These are phyloP conservation scores for Tyria jacobaeae DNA, from an alignment of 2,888 invertebrate genomes.

Conservation along the genomic window DNA sequence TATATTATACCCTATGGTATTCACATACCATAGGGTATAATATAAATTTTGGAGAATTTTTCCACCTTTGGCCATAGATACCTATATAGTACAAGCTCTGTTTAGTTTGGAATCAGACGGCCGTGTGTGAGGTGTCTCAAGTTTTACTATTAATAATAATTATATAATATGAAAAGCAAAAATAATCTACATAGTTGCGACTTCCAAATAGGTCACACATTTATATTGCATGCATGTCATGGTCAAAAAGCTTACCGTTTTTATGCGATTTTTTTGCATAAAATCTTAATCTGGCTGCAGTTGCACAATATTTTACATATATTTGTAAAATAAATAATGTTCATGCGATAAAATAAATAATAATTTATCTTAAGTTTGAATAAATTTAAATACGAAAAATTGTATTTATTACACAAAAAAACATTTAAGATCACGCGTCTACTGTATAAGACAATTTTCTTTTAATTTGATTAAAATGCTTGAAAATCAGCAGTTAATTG, in stretches of 20 bases:
- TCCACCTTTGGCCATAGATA: too few species aligned
- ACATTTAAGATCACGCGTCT: too few species aligned
- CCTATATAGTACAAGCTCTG: too few species aligned
- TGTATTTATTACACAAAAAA: neutral
- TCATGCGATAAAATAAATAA: neutral
- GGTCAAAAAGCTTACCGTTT: neutral
- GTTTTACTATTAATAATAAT: too few species aligned
- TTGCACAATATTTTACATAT: neutral
- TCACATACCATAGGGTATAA: too few species aligned
- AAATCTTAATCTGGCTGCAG: neutral
- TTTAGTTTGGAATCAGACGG: too few species aligned
- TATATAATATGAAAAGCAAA: neutral
- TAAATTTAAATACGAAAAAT: neutral
- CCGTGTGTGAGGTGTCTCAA: too few species aligned
- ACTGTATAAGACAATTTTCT: too few species aligned
- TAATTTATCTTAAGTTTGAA: neutral
- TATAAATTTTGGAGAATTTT: too few species aligned
- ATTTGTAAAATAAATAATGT: slow-evolving; percentile 5
- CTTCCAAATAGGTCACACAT: neutral
- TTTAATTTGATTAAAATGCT: too few species aligned
- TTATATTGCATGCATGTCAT: neutral
- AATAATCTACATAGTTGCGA: neutral
- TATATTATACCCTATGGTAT: too few species aligned
- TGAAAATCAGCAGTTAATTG: too few species aligned
- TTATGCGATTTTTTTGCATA: neutral